phyloP scores from a whole-genome alignment of 2,113 vertebrate genomes.

The Microcebus ravelobensis region DNA sequence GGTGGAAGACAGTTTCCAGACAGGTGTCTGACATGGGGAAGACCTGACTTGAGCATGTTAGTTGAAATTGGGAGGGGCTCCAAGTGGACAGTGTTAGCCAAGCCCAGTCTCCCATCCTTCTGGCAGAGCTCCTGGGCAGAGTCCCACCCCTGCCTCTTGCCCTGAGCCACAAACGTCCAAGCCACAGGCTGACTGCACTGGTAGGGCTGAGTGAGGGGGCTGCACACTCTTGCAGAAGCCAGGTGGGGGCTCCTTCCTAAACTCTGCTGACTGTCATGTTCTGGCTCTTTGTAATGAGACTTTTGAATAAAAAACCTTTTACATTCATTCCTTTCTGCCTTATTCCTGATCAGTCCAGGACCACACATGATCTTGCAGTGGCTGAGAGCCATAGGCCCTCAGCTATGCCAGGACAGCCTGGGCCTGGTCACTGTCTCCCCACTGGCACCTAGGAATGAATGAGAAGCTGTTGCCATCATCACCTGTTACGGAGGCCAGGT shows the following conservation, averaged over 20 bases:
- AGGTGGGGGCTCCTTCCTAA: neutral
- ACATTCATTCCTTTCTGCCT: neutral
- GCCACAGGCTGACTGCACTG: neutral
- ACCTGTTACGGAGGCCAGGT: rapidly evolving
- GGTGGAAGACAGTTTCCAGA: no score
- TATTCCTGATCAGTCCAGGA: rapidly evolving
- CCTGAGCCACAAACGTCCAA: neutral
- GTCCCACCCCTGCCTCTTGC: neutral
- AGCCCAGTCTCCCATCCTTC: no score
- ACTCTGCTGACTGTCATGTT: rapidly evolving
- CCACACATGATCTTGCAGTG: neutral
- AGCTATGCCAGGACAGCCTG: neutral
- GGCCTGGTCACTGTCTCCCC: neutral
- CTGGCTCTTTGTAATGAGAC: neutral
- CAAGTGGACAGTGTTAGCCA: neutral
- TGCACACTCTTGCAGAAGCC: neutral
- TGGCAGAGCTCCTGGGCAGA: neutral
- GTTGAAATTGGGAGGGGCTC: neutral
- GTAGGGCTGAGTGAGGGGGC: neutral
- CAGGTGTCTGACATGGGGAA: neutral
- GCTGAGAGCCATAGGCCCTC: neutral
- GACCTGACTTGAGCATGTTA: neutral
- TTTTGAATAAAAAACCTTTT: conserved; percentile 49
- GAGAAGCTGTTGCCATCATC: rapidly evolving
- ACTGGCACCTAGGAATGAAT: neutral